These are phyloP conservation scores for Catharus minimus DNA, from an alignment of 2,113 vertebrate species.

Conservation along the genomic window DNA sequence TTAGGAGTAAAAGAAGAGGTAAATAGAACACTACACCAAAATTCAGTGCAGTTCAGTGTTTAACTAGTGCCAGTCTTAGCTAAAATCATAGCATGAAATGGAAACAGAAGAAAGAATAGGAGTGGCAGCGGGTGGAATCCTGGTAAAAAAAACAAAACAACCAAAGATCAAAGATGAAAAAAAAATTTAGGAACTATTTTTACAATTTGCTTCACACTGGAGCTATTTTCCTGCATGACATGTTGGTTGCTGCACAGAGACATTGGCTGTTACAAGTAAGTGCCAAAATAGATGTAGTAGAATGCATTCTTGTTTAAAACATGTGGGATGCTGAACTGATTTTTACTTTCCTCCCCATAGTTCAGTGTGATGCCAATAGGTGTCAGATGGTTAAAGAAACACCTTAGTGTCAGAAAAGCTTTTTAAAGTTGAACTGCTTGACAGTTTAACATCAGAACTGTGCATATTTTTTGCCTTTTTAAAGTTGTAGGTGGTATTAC, in stretches of 20 bases:
- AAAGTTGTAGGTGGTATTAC: conserved; percentile 11
- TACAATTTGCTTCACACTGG: conserved; percentile 32
- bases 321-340: conserved; percentile 46
- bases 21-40: background rate
- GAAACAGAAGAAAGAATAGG: background rate
- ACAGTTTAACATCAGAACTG: conserved; percentile 40
- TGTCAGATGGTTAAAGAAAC: conserved; percentile 49
- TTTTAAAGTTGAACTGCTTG: conserved; percentile 48
- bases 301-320: conserved; percentile 68
- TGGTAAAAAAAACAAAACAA: background rate
- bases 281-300: conserved; percentile 37
- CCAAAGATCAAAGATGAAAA: background rate
- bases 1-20: background rate
- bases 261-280: conserved; percentile 34
- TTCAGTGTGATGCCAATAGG: conserved; percentile 43
- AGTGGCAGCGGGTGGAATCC: background rate
- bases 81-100: background rate
- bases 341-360: conserved; percentile 57
- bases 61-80: background rate
- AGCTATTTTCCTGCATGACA: conserved; percentile 39
- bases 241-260: conserved; percentile 39
- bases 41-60: background rate
- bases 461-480: conserved; percentile 16
- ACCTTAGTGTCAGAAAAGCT: conserved; percentile 43
- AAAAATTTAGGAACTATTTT: conserved; percentile 46